A percentile compares a stretch with the other conserved stretches of the same genome.
phyloP scores from a whole-genome alignment of 2,113 vertebrate genomes.

The Macrotus californicus region DNA sequence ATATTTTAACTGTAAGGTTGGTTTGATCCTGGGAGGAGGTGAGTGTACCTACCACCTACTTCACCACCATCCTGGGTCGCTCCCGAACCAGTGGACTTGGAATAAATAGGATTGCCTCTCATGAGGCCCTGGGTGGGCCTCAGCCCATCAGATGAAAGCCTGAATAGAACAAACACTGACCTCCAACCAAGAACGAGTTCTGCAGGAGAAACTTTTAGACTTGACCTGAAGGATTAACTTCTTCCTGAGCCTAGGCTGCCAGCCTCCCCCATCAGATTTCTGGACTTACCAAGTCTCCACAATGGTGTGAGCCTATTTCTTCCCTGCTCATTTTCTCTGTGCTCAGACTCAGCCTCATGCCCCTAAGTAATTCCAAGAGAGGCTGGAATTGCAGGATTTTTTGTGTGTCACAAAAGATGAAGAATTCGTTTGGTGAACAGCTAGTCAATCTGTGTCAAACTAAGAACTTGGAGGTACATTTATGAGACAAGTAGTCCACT shows the following conservation, averaged over 20 bases:
- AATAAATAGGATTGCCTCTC: background rate
- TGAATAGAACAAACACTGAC: background rate
- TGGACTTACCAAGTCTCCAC: background rate
- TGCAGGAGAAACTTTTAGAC: background rate
- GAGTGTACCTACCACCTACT: too few relatives aligned
- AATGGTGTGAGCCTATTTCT: background rate
- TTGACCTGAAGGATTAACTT: background rate
- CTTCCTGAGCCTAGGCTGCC: background rate
- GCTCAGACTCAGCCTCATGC: background rate
- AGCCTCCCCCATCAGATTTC: background rate
- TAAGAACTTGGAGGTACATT: background rate
- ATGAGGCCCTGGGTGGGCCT: background rate
- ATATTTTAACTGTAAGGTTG: too few relatives aligned
- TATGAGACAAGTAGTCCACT: background rate
- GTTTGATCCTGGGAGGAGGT: too few relatives aligned
- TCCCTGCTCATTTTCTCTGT: background rate
- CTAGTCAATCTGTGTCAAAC: background rate
- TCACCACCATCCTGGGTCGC: too few relatives aligned
- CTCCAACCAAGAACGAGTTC: background rate
- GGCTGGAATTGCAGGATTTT: background rate
- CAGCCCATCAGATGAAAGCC: background rate
- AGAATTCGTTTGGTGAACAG: background rate
- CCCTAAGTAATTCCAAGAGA: background rate
- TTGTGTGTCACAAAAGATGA: background rate
- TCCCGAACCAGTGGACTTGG: too few relatives aligned